Evolutionary conservation across 2,888 invertebrate genomes (phyloP), one percentile per base, ranked within the genome.

Genomic region (Neoitamus cyanurus): DNA sequence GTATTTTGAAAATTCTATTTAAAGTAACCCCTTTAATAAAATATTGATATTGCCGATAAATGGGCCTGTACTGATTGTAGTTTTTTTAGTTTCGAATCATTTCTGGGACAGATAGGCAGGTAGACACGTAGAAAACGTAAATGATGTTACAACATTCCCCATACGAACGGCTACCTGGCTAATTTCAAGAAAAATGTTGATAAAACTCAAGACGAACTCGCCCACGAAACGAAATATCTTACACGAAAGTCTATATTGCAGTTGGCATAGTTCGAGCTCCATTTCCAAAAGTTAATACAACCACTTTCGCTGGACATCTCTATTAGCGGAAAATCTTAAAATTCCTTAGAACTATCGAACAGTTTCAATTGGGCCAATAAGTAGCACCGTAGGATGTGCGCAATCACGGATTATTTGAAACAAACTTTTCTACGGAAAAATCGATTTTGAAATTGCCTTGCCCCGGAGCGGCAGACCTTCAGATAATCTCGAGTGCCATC

Each of bases 351-450:
- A 58, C 58, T 58, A 58, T 58, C 58, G 58, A 58, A 58, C 58
- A 58, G 73, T 36, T 73, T 73, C 73, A 36, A 73, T 73, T 34
- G 73, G 36, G 31, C 36, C 73, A 34, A 20, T 73, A 73, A 73
- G 70, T 34, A 36, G 9, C 20, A 36, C 31, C 73, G 20, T 73
- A 30, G 34, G 36, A 73, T 73, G 73, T 73, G 73, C 73, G 36
- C 73, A 73, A 73, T 73, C 73, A 31, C 20, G 31, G 34, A 73
- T 73, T 73, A 73, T 73, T 73, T 73, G 73, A 31, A 73, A 73
- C 73, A 36, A 73, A 73, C 73, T 73, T 73, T 73, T n/a, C 58
- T 58, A 58, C 15, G 7, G 36, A 73, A 73, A 20, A 73, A 73
- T 73, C 73, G 73, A 73, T 73, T 73, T 73, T 34, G 34, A 73